Evolutionary conservation across 2,113 vertebrate genomes (phyloP).

Genomic region (Neolamprologus ventralis): DNA sequence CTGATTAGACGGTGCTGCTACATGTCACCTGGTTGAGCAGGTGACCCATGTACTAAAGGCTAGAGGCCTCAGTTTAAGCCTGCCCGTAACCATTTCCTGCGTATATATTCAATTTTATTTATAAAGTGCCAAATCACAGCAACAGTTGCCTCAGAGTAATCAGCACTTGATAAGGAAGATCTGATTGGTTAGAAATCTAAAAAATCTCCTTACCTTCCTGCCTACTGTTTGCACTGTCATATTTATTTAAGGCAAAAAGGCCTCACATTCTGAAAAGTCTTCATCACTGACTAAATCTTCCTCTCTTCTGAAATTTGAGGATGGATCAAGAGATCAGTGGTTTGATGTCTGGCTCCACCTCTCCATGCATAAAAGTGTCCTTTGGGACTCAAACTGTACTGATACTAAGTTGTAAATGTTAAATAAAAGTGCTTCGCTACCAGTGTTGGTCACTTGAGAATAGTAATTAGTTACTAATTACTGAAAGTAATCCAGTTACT

Average conservation of each 20-base stretch:
- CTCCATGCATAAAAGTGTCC: background rate
- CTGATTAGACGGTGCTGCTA: background rate
- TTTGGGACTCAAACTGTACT: background rate
- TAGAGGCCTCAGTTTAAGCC: background rate
- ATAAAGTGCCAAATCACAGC: background rate
- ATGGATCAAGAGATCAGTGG: background rate
- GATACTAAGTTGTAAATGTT: background rate
- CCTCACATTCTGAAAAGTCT: background rate
- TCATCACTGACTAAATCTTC: background rate
- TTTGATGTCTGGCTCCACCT: background rate
- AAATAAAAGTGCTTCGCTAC: background rate
- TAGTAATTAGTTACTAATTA: background rate
- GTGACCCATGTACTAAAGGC: background rate
- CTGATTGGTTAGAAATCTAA: background rate
- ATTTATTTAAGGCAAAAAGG: background rate
- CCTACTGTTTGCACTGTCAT: background rate
- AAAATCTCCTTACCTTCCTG: background rate
- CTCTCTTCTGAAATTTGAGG: background rate
- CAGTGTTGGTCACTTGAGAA: background rate
- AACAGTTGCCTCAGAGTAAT: background rate
- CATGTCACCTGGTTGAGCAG: background rate
- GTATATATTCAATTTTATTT: background rate
- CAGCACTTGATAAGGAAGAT: background rate
- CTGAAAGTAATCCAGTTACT: background rate
- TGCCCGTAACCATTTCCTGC: background rate